Evolutionary conservation across 2,113 vertebrate species (phyloP), one percentile per base, ranked within the genome.

Genomic region (Misgurnus anguillicaudatus): DNA sequence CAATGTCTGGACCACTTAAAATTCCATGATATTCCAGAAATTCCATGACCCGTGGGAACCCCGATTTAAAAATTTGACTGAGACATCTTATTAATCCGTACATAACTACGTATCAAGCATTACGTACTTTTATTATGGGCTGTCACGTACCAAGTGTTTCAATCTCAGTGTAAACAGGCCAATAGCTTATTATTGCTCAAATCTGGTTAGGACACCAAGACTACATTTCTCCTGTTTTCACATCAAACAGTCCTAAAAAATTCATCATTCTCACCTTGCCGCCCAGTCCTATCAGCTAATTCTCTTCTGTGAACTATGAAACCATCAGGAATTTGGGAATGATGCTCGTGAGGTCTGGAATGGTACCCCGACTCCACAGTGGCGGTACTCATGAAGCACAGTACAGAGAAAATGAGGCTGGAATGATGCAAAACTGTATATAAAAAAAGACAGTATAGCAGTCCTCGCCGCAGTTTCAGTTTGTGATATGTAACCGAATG

Each of bases 291-390:
- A 64, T 70, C 66, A 3, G 16, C 31, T 55, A 36, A 75, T 11
- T 70, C 42, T 13, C n/a, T 64, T 53, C 13, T 5, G 10, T 61
- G 66, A 68, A 63, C 38, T 68, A 58, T 11, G 9, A 71, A 70
- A 48, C 66, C 72, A 61, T 73, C 57, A 39, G 74, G 57, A 68
- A 68, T 61, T 6, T 77, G 31, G 60, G 42, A 71, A 79, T 62
- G 78, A 78, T 57, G 73, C 74, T 72, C 21, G 36, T 71, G 66
- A 78, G 65, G 68, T 69, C 60, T 58, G 66, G 71, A 63, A 88
- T 81, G 83, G 87, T 83, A 83, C 86, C 89, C 88, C 85, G 80
- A 86, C 89, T 90, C 90, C 90, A 92, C 91, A 93, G 91, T 92
- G 91, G 86, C 90, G 90, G 91, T 31, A 31, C 24, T 31, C 24